Percentiles rank a stretch among this genome's conserved stretches.
These are phyloP conservation scores for Australoheros scitulus DNA, from an alignment of 2,113 vertebrate species.

Conservation along the genomic window DNA sequence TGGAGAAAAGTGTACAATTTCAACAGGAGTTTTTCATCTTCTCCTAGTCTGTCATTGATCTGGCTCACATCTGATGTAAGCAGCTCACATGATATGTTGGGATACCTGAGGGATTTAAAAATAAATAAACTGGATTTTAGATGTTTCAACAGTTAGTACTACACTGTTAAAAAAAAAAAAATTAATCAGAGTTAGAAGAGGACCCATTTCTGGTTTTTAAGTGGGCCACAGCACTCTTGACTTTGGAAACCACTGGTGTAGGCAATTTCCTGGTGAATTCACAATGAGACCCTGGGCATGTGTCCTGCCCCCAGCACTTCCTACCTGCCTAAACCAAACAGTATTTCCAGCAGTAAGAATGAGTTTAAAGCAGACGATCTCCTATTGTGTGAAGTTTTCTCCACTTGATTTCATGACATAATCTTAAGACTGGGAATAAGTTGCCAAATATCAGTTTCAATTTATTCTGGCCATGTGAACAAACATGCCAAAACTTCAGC, in stretches of 20 bases:
- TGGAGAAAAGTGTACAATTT: constrained; percentile 95
- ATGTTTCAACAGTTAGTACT: not conserved
- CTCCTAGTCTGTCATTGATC: constrained; percentile 95
- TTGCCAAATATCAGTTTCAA: not conserved
- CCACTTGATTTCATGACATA: not conserved
- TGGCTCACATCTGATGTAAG: constrained; percentile 96
- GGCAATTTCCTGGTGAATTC: not conserved
- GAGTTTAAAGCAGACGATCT: not conserved
- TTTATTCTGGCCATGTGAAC: not conserved
- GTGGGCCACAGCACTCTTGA: no score
- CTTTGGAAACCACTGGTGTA: no score
- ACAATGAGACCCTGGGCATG: not conserved
- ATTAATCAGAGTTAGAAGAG: not conserved
- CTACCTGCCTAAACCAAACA: not conserved
- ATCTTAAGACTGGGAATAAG: not conserved
- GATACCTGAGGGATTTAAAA: constrained; percentile 81
- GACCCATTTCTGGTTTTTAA: no score
- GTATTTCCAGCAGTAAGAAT: not conserved
- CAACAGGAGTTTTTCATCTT: constrained; percentile 93
- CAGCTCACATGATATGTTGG: constrained; percentile 98
- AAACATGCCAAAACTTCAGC: not conserved
- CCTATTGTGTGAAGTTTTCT: not conserved
- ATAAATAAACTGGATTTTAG: not conserved
- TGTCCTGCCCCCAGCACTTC: not conserved
- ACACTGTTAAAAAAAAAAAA: not conserved